Conservation (phyloP, 1,140 invertebrate species). For the Popillia japonica region DNA sequence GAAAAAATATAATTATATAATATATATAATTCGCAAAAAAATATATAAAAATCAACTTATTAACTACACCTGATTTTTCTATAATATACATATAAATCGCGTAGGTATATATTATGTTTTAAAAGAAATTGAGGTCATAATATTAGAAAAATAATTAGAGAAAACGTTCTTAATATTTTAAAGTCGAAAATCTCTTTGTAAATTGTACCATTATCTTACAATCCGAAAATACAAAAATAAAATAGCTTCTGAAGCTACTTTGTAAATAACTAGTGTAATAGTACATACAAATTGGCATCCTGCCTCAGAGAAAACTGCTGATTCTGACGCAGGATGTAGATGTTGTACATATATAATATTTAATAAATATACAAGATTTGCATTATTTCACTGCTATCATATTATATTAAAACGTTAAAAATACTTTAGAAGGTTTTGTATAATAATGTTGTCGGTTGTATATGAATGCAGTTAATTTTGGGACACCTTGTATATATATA, state of each 20-base stretch:
- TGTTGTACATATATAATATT: conserved; percentile 6
- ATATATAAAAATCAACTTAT: conserved; percentile 42
- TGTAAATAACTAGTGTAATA: conserved; percentile 35
- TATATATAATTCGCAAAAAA: too few relatives aligned
- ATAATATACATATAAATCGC: conserved; percentile 35
- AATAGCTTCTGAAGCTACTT: conserved; percentile 51
- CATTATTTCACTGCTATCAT: neutral
- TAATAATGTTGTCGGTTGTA: too few relatives aligned
- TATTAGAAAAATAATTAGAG: conserved; percentile 35
- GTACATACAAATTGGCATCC: conserved; percentile 8
- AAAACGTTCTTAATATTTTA: conserved; percentile 33
- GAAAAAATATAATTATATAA: conserved; percentile 39
- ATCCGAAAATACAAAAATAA: conserved; percentile 52
- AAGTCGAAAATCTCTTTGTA: conserved; percentile 39
- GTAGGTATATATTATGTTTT: neutral
- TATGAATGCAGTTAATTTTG: too few relatives aligned
- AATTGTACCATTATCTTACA: conserved; percentile 42
- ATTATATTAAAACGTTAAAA: neutral
- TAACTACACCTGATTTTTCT: conserved; percentile 46
- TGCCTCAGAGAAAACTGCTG: too few relatives aligned
- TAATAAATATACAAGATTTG: neutral
- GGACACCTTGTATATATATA: too few relatives aligned
- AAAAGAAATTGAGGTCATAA: too few relatives aligned
- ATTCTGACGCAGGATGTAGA: too few relatives aligned
- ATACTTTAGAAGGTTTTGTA: too few relatives aligned